phyloP scores from a whole-genome alignment of 2,797 vertebrate genomes.

The Otolemur crassicaudatus region DNA sequence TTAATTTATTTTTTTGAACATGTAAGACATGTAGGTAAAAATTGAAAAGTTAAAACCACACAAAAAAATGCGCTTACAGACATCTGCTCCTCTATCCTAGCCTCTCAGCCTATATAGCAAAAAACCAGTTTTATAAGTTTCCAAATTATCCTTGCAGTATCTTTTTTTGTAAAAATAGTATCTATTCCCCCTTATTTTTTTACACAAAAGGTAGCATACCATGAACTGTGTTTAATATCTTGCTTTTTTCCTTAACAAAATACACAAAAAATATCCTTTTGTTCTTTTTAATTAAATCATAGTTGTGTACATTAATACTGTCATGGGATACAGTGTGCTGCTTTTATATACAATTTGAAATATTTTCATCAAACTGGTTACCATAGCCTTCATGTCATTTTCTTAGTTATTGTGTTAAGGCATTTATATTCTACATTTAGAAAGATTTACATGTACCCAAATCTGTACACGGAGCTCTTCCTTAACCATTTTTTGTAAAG shows the following conservation, averaged over 20 bases:
- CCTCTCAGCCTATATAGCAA: not conserved
- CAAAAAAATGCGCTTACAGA: not conserved
- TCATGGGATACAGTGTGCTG: too few relatives aligned
- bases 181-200: not conserved
- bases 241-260: not conserved
- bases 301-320: too few relatives aligned
- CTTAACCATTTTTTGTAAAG: not conserved
- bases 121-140: not conserved
- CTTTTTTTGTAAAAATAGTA: not conserved
- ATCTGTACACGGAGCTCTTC: not conserved
- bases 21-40: not conserved
- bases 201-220: not conserved
- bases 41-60: not conserved
- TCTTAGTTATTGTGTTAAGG: too few relatives aligned
- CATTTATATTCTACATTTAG: too few relatives aligned
- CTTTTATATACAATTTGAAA: too few relatives aligned
- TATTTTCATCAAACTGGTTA: too few relatives aligned
- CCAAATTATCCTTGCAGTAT: not conserved
- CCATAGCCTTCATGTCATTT: too few relatives aligned
- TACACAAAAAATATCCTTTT: not conserved
- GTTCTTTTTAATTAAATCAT: too few relatives aligned
- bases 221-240: not conserved
- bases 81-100: too few relatives aligned
- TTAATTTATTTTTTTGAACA: not conserved
- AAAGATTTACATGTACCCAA: too few relatives aligned